These are phyloP conservation scores for Pteruthius melanotis DNA, from an alignment of 2,113 vertebrate genomes.

Conservation along the genomic window DNA sequence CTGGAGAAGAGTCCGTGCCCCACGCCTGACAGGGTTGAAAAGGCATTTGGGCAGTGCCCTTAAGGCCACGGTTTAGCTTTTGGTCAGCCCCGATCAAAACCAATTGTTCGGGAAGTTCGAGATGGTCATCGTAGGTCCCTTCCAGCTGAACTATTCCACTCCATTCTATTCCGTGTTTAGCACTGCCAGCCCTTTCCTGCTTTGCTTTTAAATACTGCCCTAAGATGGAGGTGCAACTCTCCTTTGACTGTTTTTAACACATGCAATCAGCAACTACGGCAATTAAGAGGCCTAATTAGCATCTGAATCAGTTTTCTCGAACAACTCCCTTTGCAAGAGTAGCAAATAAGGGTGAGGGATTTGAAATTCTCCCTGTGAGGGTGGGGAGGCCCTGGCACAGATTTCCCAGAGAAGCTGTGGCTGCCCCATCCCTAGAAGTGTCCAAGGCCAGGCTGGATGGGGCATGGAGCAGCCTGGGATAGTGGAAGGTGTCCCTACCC, in stretches of 20 bases:
- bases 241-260: constrained; percentile 68
- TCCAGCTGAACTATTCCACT: accelerated
- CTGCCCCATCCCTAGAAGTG: not conserved
- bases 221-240: constrained; percentile 33
- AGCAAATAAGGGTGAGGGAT: constrained; percentile 36
- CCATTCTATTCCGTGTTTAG: not conserved
- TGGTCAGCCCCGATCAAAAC: not conserved
- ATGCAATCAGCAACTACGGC: constrained; percentile 64
- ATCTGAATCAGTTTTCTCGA: constrained; percentile 53
- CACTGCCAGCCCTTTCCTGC: not conserved
- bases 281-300: constrained; percentile 72
- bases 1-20: not conserved
- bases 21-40: not conserved
- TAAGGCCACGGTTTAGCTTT: not conserved
- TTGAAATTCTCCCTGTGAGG: not conserved
- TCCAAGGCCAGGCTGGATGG: accelerated
- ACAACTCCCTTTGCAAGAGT: not conserved
- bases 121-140: accelerated
- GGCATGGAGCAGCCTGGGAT: not conserved
- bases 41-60: not conserved
- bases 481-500: not conserved
- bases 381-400: not conserved
- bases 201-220: constrained; percentile 68
- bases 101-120: not conserved
- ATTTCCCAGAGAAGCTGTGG: not conserved